phyloP scores from a whole-genome alignment of 2,113 vertebrate species.

The Ramphastos sulfuratus region DNA sequence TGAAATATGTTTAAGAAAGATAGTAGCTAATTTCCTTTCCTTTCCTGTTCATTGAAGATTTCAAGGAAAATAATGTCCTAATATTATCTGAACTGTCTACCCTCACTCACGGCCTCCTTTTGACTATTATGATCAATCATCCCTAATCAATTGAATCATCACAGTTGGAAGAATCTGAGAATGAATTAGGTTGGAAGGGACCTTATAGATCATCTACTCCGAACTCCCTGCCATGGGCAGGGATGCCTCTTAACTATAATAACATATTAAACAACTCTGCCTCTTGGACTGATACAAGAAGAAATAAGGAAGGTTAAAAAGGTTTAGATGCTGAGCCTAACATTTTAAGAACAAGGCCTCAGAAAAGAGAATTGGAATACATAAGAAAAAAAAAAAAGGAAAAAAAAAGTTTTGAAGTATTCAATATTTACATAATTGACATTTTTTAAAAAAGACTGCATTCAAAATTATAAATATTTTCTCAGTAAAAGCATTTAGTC shows the following conservation, averaged over 20 bases:
- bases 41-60: background rate
- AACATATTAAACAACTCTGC: background rate
- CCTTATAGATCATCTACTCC: too few relatives aligned
- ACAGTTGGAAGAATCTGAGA: background rate
- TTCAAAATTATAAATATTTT: background rate
- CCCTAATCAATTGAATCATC: background rate
- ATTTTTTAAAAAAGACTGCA: background rate
- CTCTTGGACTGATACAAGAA: background rate
- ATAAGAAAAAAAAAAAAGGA: background rate
- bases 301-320: background rate
- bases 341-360: background rate
- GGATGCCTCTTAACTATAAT: too few relatives aligned
- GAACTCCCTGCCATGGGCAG: too few relatives aligned
- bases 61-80: background rate
- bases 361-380: background rate
- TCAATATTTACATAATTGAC: background rate
- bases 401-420: background rate
- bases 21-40: background rate
- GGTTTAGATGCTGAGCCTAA: background rate
- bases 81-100: background rate
- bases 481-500: background rate
- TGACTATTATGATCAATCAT: background rate
- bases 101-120: background rate
- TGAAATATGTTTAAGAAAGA: background rate
- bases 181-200: too few relatives aligned